phyloP scores from a whole-genome alignment of 1,140 invertebrate species.

The Ips nitidus region DNA sequence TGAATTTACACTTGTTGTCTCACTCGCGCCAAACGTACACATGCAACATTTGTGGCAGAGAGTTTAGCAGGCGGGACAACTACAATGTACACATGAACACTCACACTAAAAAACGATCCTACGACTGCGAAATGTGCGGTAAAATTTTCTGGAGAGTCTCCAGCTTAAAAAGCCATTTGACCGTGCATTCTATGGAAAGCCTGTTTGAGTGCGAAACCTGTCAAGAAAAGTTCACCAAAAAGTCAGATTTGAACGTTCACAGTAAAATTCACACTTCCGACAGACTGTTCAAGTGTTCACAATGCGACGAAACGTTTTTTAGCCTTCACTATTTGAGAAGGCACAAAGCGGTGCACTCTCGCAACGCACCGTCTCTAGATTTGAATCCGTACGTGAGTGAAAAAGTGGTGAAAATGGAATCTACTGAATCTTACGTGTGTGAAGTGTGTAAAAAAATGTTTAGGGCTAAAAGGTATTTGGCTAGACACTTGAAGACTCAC shows the following conservation, averaged over 20 bases:
- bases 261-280: background rate
- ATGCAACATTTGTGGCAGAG: background rate
- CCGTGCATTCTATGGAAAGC: background rate
- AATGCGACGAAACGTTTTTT: background rate
- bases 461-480: background rate
- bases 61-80: background rate
- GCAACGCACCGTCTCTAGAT: background rate
- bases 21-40: background rate
- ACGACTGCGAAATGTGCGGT: conserved; percentile 1
- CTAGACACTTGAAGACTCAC: background rate
- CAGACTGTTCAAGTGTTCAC: background rate
- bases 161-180: background rate
- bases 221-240: background rate
- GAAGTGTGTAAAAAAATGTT: background rate
- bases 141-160: background rate
- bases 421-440: background rate
- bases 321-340: background rate
- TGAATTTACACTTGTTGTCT: background rate
- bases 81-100: background rate
- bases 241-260: conserved; percentile 7
- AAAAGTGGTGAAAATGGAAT: background rate
- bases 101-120: conserved; percentile 1
- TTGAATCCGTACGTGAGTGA: background rate
- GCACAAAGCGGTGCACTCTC: background rate
- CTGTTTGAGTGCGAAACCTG: conserved; percentile 2